Percentiles rank a stretch among this genome's conserved stretches.
Conservation (phyloP, 2,113 vertebrate species). For the Ctenomys sociabilis region DNA sequence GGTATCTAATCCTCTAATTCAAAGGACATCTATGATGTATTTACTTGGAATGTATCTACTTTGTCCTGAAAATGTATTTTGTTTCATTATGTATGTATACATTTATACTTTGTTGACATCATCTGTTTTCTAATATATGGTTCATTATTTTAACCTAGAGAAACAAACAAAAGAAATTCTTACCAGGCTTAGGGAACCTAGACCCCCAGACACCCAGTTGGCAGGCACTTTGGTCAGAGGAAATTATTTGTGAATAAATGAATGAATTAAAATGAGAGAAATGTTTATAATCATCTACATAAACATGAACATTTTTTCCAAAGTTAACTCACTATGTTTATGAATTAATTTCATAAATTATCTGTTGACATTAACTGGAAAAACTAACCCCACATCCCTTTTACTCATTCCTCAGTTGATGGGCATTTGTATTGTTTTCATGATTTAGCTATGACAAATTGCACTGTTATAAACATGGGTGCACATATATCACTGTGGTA, state of each 20-base stretch:
- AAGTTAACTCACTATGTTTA: background rate
- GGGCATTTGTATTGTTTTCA: too few species aligned
- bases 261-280: background rate
- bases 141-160: slow-evolving; percentile 32
- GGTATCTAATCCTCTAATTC: slow-evolving; percentile 18
- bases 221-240: background rate
- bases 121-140: background rate
- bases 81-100: background rate
- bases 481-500: too few species aligned
- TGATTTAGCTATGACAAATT: too few species aligned
- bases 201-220: background rate
- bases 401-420: too few species aligned
- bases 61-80: slow-evolving; percentile 17
- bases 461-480: too few species aligned
- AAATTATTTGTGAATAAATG: slow-evolving; percentile 1
- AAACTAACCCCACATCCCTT: background rate
- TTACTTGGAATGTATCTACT: slow-evolving; percentile 14
- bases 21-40: background rate
- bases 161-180: slow-evolving; percentile 15
- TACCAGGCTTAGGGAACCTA: background rate
- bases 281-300: background rate
- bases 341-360: slow-evolving; percentile 20
- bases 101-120: slow-evolving; percentile 7
- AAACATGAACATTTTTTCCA: background rate
- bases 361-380: background rate